Percentiles rank a stretch among this genome's conserved stretches.
Conservation (phyloP, 1,140 invertebrate genomes). For the Nilaparvata lugens region DNA sequence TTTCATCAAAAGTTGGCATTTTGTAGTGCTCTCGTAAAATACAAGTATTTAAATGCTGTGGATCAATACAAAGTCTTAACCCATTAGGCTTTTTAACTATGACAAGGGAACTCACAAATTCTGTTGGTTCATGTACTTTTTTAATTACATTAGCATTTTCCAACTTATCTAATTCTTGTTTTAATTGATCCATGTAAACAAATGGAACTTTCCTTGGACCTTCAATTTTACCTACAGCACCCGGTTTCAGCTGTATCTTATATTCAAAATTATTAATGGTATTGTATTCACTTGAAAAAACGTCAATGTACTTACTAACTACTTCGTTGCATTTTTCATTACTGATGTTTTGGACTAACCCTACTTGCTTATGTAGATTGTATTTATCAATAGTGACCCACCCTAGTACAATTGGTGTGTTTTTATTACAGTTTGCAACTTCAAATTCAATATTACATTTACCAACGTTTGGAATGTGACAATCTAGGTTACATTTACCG, state of each 20-base stretch:
- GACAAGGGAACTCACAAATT: background rate
- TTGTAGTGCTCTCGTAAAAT: background rate
- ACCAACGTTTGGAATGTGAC: no score
- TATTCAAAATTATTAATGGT: background rate
- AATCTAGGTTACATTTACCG: no score
- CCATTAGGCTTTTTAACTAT: background rate
- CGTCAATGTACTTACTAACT: background rate
- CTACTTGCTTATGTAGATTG: background rate
- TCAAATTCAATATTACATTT: no score
- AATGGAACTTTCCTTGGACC: background rate
- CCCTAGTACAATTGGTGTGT: no score
- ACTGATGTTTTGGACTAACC: background rate
- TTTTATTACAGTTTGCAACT: no score
- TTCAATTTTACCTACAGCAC: background rate
- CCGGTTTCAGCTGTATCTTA: background rate
- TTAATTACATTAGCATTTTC: background rate
- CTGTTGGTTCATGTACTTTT: background rate
- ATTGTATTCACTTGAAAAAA: background rate
- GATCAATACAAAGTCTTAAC: background rate
- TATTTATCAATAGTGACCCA: no score
- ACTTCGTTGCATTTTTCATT: background rate
- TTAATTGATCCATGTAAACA: background rate
- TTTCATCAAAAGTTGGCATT: background rate
- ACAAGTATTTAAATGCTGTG: conserved; percentile 1
- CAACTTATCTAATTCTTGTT: background rate